Evolutionary conservation across 1,140 invertebrate species (phyloP).

Genomic region (Anadara kagoshimensis): DNA sequence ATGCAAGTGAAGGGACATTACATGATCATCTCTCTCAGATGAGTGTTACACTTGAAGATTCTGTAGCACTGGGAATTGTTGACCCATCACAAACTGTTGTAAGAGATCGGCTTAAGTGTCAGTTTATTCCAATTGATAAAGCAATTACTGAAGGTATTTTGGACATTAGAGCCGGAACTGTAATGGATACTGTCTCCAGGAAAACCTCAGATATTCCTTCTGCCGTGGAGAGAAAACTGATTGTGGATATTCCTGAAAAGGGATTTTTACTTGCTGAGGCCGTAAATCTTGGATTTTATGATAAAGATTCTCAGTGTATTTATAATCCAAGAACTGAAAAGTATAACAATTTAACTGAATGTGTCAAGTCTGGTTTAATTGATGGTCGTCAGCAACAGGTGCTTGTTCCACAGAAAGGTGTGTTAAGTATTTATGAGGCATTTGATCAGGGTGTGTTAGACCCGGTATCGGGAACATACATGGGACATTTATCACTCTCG

Average conservation of each 20-base stretch:
- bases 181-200: no score
- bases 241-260: conserved; percentile 80
- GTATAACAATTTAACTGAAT: conserved; percentile 50
- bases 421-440: conserved; percentile 51
- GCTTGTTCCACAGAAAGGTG: conserved; percentile 77
- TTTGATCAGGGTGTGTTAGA: conserved; percentile 36
- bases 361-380: conserved; percentile 86
- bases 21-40: conserved; percentile 40
- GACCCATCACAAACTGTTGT: conserved; percentile 85
- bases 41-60: conserved; percentile 78
- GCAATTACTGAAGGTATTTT: conserved; percentile 65
- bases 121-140: conserved; percentile 72
- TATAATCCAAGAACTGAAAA: conserved; percentile 53
- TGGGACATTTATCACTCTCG: conserved; percentile 24
- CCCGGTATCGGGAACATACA: conserved; percentile 22
- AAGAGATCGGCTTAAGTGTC: conserved; percentile 76
- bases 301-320: conserved; percentile 50
- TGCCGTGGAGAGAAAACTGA: conserved; percentile 68
- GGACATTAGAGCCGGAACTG: no score
- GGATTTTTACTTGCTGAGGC: conserved; percentile 86
- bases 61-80: conserved; percentile 86
- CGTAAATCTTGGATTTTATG: conserved; percentile 81
- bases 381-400: conserved; percentile 87
- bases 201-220: no score
- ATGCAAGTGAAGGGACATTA: conserved; percentile 28